Conservation (phyloP, 2,797 vertebrate species). For the Propithecus perrieri region DNA sequence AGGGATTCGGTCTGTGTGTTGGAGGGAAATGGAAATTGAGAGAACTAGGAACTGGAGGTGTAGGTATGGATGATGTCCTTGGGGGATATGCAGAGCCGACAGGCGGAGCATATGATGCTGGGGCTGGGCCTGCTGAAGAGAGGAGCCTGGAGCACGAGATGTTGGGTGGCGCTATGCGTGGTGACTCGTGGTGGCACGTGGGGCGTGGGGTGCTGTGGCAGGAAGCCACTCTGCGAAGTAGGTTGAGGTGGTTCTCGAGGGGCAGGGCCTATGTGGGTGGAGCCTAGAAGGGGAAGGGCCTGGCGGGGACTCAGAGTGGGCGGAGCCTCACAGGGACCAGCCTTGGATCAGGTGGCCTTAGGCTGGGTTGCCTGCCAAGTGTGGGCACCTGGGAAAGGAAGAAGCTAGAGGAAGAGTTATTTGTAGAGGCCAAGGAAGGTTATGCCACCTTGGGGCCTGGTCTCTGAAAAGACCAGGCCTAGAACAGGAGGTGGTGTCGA, state of each 20-base stretch:
- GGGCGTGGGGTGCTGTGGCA: no score
- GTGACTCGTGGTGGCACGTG: no score
- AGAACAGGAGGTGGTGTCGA: neutral
- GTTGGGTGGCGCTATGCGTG: neutral
- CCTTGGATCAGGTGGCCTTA: neutral
- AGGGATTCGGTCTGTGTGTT: neutral
- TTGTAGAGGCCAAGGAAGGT: neutral
- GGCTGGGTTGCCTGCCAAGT: neutral
- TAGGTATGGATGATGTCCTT: no score
- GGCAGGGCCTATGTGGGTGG: neutral
- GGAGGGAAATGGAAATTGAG: neutral
- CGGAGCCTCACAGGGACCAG: neutral
- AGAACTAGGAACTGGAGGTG: neutral
- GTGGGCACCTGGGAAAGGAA: neutral
- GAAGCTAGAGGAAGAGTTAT: neutral
- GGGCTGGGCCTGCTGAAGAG: neutral
- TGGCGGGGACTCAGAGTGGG: neutral
- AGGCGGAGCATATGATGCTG: neutral
- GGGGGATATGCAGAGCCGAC: neutral
- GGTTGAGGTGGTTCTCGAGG: conserved; percentile 82
- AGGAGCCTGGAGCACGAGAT: neutral
- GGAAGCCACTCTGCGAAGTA: conserved; percentile 59
- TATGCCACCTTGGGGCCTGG: neutral
- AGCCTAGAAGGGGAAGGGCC: neutral
- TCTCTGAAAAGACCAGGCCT: neutral